Base-by-base conservation (phyloP, 2,113 vertebrate species). In the Mustela lutreola region DNA sequence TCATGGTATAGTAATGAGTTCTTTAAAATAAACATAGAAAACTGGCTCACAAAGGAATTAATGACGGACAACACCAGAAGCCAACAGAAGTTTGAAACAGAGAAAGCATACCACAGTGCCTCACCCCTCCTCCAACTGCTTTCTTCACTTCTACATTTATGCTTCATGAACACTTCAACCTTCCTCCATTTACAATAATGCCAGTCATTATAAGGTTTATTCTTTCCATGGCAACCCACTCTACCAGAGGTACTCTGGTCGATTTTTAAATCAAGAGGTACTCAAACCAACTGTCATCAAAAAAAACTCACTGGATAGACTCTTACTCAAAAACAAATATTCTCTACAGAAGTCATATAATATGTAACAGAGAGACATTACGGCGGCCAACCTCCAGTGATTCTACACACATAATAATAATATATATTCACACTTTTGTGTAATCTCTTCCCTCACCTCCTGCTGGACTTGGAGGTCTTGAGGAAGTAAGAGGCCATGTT, bases 171-270 rank as follows among this genome's bases (percentile, higher is more conserved):
- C 21, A 94, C 22, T 12, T 91, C 21, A 56, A 86, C 39, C 56
- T 65, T 91, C 33, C 4, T 91, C 56, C 87, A 65, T 36, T 63
- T 87, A 91, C 36, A 22, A 50, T 84, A 67, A 53, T 36, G 18
- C n/a, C 42, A 80, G 36, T 73, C 45, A 94, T 19, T 62, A 63
- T 22, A 62, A 80, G 50, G 22, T 87, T 75, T 94, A 26, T 56
- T 82, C 82, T 91, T 82, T 45, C 82, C 76, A 91, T 36, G 50
- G 84, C n/a, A 89, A 82, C 16, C 36, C 87, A 76, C 26, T 75
- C 88, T 65, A 28, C 36, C 1, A 21, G 39, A 58, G 53, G 53
- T 6, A 56, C 53, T 39, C 73, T 82, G 87, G 67, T 31, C 65
- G 48, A 22, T 48, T 75, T 67, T 75, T 39, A 24, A 39, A 39